These are phyloP conservation scores for Neostethus bicornis DNA, from an alignment of 2,797 vertebrate genomes.

Conservation along the genomic window DNA sequence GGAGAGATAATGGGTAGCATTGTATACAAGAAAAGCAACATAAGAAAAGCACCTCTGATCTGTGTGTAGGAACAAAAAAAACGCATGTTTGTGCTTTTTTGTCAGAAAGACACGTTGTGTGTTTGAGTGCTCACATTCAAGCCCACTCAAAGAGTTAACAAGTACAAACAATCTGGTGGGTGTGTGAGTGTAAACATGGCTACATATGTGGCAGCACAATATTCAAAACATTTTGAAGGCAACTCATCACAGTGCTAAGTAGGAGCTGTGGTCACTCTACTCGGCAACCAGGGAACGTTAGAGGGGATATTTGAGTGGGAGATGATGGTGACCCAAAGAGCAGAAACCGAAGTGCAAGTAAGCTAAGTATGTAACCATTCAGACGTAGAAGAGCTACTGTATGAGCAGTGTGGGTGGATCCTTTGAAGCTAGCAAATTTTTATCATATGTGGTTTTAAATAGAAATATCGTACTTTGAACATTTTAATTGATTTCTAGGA, in stretches of 20 bases:
- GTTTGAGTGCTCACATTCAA: conserved; percentile 12
- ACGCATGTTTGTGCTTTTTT: conserved; percentile 1
- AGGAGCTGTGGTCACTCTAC: conserved; percentile 29
- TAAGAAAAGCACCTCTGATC: background rate
- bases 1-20: conserved; percentile 6
- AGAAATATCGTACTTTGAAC: conserved; percentile 13
- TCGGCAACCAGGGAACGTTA: conserved; percentile 22
- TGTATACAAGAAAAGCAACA: conserved; percentile 5
- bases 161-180: conserved; percentile 39
- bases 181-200: conserved; percentile 43
- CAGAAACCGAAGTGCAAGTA: conserved; percentile 13
- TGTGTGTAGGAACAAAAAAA: conserved; percentile 18
- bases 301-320: conserved; percentile 48
- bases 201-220: conserved; percentile 17
- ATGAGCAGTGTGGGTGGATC: conserved; percentile 27
- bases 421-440: conserved; percentile 14
- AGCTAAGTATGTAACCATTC: conserved; percentile 27
- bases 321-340: conserved; percentile 25
- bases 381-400: conserved; percentile 15
- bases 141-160: conserved; percentile 29
- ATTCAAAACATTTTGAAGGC: conserved; percentile 28
- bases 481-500: conserved; percentile 24
- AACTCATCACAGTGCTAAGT: conserved; percentile 18
- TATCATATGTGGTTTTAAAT: conserved; percentile 19
- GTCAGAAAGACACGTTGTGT: conserved; percentile 1